Conservation (phyloP, 2,888 invertebrate species). For the Pachydiplax longipennis region DNA sequence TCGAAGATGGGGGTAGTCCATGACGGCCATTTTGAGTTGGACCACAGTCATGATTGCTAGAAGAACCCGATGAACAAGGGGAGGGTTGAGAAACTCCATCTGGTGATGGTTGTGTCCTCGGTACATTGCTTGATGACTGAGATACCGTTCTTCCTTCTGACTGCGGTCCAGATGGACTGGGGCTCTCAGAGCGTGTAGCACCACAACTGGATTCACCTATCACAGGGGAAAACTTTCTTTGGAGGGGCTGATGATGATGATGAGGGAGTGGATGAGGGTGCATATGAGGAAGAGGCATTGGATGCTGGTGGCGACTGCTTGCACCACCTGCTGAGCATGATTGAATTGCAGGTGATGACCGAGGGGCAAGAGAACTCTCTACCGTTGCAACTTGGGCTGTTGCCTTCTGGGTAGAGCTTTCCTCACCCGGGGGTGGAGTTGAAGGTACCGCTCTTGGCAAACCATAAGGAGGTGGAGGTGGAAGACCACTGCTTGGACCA, state of each 20-base stretch:
- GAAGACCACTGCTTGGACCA: slow-evolving; percentile 56
- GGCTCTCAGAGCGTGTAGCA: slow-evolving; percentile 64
- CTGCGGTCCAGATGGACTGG: slow-evolving; percentile 61
- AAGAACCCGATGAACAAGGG: background rate
- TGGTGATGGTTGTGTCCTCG: slow-evolving; percentile 35
- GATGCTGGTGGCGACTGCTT: slow-evolving; percentile 14
- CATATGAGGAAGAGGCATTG: slow-evolving; percentile 51
- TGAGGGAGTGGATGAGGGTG: slow-evolving; percentile 49
- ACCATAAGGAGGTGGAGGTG: slow-evolving; percentile 75
- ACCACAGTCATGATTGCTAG: slow-evolving; percentile 59
- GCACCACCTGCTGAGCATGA: background rate
- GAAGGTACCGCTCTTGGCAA: slow-evolving; percentile 59
- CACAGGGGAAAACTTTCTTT: slow-evolving; percentile 74
- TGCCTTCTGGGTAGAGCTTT: slow-evolving; percentile 54
- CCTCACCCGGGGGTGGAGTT: slow-evolving; percentile 50
- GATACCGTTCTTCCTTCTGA: slow-evolving; percentile 56
- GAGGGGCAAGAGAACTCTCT: slow-evolving; percentile 61
- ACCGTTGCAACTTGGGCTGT: slow-evolving; percentile 59
- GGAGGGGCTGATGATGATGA: slow-evolving; percentile 68
- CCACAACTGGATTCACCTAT: slow-evolving; percentile 51
- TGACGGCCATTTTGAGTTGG: slow-evolving; percentile 8
- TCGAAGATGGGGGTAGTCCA: background rate
- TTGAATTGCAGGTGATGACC: slow-evolving; percentile 59
- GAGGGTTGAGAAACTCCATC: slow-evolving; percentile 46
- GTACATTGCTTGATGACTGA: slow-evolving; percentile 35